Evolutionary conservation across 2,113 vertebrate species (phyloP), one percentile per base, ranked within the genome.

Genomic region (Erythrolamprus reginae): DNA sequence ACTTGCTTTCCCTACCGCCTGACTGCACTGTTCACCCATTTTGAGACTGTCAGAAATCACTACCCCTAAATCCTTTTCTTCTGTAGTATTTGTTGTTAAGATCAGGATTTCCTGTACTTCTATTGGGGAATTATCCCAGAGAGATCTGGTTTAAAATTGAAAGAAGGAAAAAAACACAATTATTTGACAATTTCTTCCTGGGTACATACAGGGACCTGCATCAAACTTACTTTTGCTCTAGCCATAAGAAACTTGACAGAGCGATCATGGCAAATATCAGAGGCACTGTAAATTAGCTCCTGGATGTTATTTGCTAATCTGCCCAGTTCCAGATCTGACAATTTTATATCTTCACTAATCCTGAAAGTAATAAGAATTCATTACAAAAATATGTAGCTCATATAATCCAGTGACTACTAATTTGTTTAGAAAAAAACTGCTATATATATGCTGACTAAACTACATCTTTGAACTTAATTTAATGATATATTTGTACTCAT

Each of bases 231-330:
- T 98, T 99, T 99, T 91, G 98, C 98, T 96, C 98, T 97, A 87
- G 98, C 98, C 90, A 98, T 98, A 51, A 99, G 98, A 90, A 99
- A 98, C 93, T 99, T 99, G 94, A 99, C 98, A 0, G 98, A 98
- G 94, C 99, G 98, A 95, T 99, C 99, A 0, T 99, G 99, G 96
- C 98, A 99, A 94, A 98, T 95, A 93, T 99, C 99, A 0, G 98
- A 99, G 10, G 99, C 98, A 0, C 96, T 97, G 94, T 97, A 97
- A 88, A 99, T 95, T 77, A 99, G 96, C 92, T 99, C 99, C 90
- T 99, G 98, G 89, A 98, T 96, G 93, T 95, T 98, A 94, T 96
- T 98, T 86, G 98, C 97, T 94, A 99, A 96, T 45, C 98, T 97
- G 93, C 98, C 97, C 89, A 99, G 96, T 94, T 99, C 99, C 93